Base-by-base conservation (phyloP, 2,113 vertebrate species). In the Dendropsophus ebraccatus region DNA sequence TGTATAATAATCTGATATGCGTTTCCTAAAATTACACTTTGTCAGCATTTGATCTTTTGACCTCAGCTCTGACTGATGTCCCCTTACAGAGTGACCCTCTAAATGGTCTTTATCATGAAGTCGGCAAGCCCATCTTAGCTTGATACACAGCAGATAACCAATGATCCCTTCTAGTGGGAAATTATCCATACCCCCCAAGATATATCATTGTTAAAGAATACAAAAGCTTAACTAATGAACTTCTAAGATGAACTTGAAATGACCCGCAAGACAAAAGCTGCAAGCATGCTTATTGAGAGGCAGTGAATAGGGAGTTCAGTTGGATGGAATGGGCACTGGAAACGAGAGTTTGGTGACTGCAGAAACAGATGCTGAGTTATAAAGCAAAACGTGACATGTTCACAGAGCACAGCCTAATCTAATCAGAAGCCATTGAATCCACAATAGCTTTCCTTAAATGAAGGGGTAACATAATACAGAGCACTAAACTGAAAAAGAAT, bases 121-220 rank as follows among this genome's bases (percentile, higher is more conserved):
- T 62, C 81, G 9, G 37, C 69, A 49, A 45, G 67, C 78, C 62
- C 78, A 74, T 81, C 78, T 81, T 80, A n/a, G 30, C 47, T 23
- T 79, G 84, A 93, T 88, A 93, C 90, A 92, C 91, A 92, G 91
- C 84, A 89, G 90, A 92, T 92, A 93, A 91, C 91, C 88, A 88
- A 93, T 89, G 88, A 88, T 87, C 81, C 85, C 50, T 86, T 89
- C 67, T 88, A 89, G 84, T 74, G 83, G 84, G 88, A 90, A 87
- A 87, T 80, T 87, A 92, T 90, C 74, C 77, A 69, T 90, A 75
- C 77, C 88, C 85, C 62, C n/a, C 47, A 89, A 74, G 84, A 79
- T 82, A 70, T 10, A 80, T 88, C 90, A 89, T 89, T 93, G 92
- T 91, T 90, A 90, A 47, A 87, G 86, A 84, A 90, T 73, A 88